Conservation (phyloP, 2,113 vertebrate genomes). For the Melanostigma gelatinosum region DNA sequence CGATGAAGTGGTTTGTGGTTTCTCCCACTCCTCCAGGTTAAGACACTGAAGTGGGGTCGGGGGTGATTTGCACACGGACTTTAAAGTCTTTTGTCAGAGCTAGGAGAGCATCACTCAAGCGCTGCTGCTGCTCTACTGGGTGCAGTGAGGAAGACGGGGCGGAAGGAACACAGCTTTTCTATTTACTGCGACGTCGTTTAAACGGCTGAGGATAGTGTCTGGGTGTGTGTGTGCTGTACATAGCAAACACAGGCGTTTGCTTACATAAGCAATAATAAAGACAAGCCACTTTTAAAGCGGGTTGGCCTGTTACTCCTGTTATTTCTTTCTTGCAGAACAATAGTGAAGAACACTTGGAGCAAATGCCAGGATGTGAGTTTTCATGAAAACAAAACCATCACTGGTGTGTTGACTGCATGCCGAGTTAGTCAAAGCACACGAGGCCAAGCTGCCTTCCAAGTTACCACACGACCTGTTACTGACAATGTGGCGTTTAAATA, state of each 20-base stretch:
- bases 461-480: not conserved
- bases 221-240: conserved; percentile 17
- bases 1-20: conserved; percentile 40
- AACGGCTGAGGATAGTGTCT: conserved; percentile 49
- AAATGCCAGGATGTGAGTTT: not conserved
- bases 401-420: not conserved
- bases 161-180: conserved; percentile 64
- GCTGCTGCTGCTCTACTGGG: conserved; percentile 54
- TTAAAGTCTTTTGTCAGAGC: conserved; percentile 76
- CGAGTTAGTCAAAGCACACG: not conserved
- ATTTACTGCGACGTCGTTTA: conserved; percentile 64
- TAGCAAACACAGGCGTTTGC: conserved; percentile 39
- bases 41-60: conserved; percentile 41
- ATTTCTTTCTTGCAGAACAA: not conserved
- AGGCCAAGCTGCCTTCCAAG: not conserved
- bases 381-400: not conserved
- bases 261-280: not conserved
- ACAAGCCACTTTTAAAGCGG: not conserved
- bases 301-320: not conserved
- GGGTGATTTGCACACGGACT: conserved; percentile 77
- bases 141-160: conserved; percentile 54
- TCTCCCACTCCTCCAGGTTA: conserved; percentile 55
- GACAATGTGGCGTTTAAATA: not conserved
- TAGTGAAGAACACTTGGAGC: not conserved
- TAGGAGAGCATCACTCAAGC: conserved; percentile 66